Evolutionary conservation across 2,113 vertebrate species (phyloP).

Genomic region (Oryzias curvinotus): DNA sequence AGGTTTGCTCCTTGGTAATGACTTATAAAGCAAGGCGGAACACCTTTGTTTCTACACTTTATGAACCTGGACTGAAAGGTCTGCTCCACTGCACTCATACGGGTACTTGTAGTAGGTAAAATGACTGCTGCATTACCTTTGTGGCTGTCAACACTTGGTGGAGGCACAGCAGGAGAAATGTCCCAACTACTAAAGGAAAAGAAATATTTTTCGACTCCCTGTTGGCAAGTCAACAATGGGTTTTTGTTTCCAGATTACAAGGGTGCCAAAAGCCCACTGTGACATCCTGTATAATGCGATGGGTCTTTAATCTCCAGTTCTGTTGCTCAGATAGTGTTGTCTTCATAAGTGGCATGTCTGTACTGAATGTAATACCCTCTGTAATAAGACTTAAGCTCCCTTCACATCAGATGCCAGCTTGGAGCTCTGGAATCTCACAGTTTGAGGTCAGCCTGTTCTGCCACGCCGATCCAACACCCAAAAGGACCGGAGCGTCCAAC

Average conservation of each 20-base stretch:
- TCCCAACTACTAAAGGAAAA: conserved; percentile 30
- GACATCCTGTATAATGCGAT: conserved; percentile 60
- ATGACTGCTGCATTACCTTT: conserved; percentile 24
- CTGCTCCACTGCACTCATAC: conserved; percentile 6
- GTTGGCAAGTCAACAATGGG: conserved; percentile 53
- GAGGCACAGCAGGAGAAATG: conserved; percentile 31
- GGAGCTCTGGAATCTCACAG: conserved; percentile 43
- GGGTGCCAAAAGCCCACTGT: conserved; percentile 45
- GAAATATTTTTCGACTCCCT: conserved; percentile 40
- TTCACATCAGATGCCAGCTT: conserved; percentile 57
- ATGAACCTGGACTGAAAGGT: conserved; percentile 35
- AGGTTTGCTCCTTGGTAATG: conserved; percentile 51
- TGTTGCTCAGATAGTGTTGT: conserved; percentile 68
- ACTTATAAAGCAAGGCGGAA: conserved; percentile 39
- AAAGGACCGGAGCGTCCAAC: conserved; percentile 53
- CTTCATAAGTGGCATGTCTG: conserved; percentile 67
- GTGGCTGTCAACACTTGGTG: conserved; percentile 24
- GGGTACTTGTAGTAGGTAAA: conserved; percentile 18
- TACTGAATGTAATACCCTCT: conserved; percentile 67
- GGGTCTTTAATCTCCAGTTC: conserved; percentile 66
- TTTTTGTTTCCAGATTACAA: conserved; percentile 67
- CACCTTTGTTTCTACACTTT: conserved; percentile 37
- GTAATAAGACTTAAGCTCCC: conserved; percentile 73
- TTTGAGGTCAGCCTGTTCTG: conserved; percentile 39
- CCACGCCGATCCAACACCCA: conserved; percentile 34